Evolutionary conservation across 2,113 vertebrate genomes (phyloP).

Genomic region (Bujurquina vittata): DNA sequence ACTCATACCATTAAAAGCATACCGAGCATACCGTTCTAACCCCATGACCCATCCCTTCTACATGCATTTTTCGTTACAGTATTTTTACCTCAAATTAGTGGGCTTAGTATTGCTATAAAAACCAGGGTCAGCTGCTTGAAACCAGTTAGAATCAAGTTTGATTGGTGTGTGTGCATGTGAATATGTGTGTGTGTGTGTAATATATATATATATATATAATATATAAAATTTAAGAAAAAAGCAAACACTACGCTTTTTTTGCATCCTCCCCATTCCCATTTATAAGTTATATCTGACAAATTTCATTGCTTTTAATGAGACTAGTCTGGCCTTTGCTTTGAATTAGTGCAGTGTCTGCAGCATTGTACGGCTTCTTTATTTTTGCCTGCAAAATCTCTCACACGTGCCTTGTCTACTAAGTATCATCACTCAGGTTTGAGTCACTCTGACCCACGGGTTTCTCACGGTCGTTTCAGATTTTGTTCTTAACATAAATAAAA

Average conservation of each 20-base stretch:
- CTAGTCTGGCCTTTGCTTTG: background rate
- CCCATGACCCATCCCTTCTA: background rate
- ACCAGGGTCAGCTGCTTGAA: background rate
- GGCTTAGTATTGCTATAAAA: background rate
- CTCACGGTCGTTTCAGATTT: background rate
- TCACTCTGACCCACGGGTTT: background rate
- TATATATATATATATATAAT: too few relatives aligned
- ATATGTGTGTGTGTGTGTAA: constrained; percentile 29
- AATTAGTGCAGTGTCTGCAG: background rate
- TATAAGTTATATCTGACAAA: background rate
- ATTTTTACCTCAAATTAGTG: too few relatives aligned
- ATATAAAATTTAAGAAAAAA: too few relatives aligned
- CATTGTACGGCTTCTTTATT: background rate
- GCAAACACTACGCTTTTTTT: too few relatives aligned
- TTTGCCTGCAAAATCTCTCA: background rate
- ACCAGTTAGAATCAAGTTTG: background rate
- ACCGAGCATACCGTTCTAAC: background rate
- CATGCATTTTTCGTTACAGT: too few relatives aligned
- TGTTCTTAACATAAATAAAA: background rate
- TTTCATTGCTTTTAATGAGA: background rate
- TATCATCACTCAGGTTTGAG: background rate
- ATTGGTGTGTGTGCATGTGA: constrained; percentile 20
- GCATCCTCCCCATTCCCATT: background rate
- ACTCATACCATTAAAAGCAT: background rate
- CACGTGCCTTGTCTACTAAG: background rate